Conservation (phyloP, 2,113 vertebrate species). For the Sylvietta virens region DNA sequence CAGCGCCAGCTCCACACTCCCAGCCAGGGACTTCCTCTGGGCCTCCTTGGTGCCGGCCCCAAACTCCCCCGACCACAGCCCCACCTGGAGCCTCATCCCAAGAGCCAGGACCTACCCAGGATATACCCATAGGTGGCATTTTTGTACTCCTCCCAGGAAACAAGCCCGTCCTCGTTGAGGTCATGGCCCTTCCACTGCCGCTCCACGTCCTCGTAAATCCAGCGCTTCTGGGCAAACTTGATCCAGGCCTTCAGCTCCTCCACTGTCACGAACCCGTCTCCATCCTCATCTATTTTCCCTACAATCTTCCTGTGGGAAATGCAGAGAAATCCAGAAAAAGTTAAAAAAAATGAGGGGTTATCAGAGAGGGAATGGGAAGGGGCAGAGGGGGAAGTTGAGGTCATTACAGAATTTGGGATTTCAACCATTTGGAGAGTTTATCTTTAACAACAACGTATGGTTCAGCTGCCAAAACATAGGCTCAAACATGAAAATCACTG, state of each 20-base stretch:
- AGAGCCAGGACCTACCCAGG: conserved; percentile 77
- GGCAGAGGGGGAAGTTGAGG: not conserved
- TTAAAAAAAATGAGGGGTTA: not conserved
- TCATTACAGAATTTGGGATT: not conserved
- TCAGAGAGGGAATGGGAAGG: not conserved
- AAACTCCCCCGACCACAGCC: conserved; percentile 78
- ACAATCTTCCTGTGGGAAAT: conserved; percentile 86
- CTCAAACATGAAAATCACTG: not conserved
- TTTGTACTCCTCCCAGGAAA: conserved; percentile 97
- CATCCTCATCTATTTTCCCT: conserved; percentile 90
- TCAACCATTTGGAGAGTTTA: not conserved
- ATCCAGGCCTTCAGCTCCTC: conserved; percentile 96
- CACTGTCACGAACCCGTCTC: conserved; percentile 89
- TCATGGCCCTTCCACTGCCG: conserved; percentile 97
- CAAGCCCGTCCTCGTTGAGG: conserved; percentile 86
- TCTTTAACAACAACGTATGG: fast-evolving
- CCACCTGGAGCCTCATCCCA: conserved; percentile 62
- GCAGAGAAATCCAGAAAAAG: conserved; percentile 60
- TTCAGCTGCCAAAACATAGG: not conserved
- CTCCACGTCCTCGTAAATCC: conserved; percentile 96
- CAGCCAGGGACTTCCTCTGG: conserved; percentile 78
- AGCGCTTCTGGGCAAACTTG: conserved; percentile 93
- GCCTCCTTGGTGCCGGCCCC: conserved; percentile 79
- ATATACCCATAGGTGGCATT: conserved; percentile 97
- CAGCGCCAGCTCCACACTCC: conserved; percentile 78